Base-by-base conservation (phyloP, 2,797 vertebrate species). In the Lagocephalus sceleratus region DNA sequence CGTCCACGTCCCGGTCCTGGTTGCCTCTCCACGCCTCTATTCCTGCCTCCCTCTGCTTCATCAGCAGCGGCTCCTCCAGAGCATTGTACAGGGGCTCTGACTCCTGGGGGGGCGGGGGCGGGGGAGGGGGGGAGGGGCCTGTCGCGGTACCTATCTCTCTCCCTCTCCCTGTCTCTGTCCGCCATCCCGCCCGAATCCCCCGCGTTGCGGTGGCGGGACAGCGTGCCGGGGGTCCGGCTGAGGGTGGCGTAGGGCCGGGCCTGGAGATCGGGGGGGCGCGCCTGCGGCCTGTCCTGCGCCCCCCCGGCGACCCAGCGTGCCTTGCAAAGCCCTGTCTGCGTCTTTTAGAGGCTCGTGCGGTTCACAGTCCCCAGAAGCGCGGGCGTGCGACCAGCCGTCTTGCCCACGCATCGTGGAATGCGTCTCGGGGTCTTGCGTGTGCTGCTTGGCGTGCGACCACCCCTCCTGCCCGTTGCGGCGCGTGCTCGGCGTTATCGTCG, bases 31-130 rank as follows among this genome's bases (percentile, higher is more conserved):
- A 86, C 1, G 80, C 48, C 3, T 87, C 88, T 1, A 66, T 42
- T 3, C 70, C 39, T 3, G 61, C 57, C 17, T 87, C 85, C 65
- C 82, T 79, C 69, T 86, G 82, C 25, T 83, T 85, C 74, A 83
- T 76, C 63, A 89, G 71, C 58, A 89, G 81, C 0, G 90, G 88
- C 65, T 95, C 94, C 77, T 97, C 94, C 73, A 97, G 87, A 50
- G 92, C 94, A 75, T 94, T 95, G 85, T 97, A 95, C 64, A 97
- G 87, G 44, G 93, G 91, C 85, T 95, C 94, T 0, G 87, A 85
- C 48, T 90, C 87, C 48, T 88, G 88, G 3, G 88, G 88, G 0
- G 90, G 90, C 14, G 90, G 90, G 0, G 90, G 90, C 16, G 90
- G 90, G 10, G 90, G 90, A 4, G 90, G 90, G 0, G 0, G 90